These are phyloP conservation scores for Sebastes itinus DNA, from an alignment of 2,797 vertebrate genomes.

Conservation along the genomic window DNA sequence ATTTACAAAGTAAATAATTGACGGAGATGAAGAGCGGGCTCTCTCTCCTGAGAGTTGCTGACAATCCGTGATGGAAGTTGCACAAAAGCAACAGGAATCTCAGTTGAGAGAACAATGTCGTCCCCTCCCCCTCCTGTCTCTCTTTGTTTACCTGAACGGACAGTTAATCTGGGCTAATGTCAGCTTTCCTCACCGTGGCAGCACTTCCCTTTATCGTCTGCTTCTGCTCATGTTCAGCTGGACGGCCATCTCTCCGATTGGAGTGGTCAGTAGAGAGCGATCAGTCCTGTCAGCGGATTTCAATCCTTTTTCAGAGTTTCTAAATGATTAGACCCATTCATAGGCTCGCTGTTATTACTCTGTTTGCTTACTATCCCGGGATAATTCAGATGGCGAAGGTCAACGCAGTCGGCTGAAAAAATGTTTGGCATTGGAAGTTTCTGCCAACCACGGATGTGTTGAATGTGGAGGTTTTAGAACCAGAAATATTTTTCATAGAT, in stretches of 20 bases:
- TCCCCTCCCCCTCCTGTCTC: neutral
- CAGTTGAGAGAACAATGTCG: conserved; percentile 1
- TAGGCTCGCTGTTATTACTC: neutral
- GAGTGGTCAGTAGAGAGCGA: neutral
- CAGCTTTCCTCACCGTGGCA: neutral
- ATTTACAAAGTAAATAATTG: conserved; percentile 69
- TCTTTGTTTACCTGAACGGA: conserved; percentile 25
- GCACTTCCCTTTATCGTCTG: neutral
- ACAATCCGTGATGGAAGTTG: conserved; percentile 32
- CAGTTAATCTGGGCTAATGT: conserved; percentile 26
- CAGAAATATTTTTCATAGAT: neutral
- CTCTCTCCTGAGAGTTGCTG: conserved; percentile 35
- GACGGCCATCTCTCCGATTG: neutral
- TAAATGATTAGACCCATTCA: neutral
- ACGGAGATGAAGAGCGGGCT: conserved; percentile 26
- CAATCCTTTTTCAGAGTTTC: neutral
- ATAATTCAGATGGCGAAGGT: neutral
- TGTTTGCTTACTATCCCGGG: neutral
- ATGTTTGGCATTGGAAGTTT: neutral
- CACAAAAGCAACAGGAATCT: conserved; percentile 34
- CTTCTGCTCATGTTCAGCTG: neutral
- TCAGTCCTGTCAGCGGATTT: neutral
- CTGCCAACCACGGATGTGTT: neutral
- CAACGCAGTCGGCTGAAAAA: neutral
- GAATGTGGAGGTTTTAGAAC: neutral